Conservation (phyloP, 2,113 vertebrate species). For the Nansenia antarctica region DNA sequence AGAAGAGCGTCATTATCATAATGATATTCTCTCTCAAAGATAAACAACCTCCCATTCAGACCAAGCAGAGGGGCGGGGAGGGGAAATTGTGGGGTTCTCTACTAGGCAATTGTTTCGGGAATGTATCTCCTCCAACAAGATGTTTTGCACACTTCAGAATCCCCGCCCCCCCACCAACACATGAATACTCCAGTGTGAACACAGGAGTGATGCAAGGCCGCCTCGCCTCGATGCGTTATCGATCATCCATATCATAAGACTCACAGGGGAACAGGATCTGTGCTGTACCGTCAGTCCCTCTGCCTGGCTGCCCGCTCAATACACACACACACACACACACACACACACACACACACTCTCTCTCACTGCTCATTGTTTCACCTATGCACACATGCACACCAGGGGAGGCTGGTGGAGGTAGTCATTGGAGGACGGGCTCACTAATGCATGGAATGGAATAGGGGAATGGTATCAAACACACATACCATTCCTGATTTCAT, state of each 20-base stretch:
- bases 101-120: not conserved
- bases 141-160: not conserved
- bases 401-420: too few relatives aligned
- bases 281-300: not conserved
- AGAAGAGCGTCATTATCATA: slow-evolving; percentile 61
- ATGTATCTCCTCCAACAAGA: not conserved
- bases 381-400: slow-evolving; percentile 1
- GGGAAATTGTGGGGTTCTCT: not conserved
- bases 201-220: not conserved
- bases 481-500: too few relatives aligned
- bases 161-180: not conserved
- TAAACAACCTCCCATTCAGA: slow-evolving; percentile 26
- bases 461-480: too few relatives aligned
- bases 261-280: slow-evolving; percentile 9
- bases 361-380: too few relatives aligned
- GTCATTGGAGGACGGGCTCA: too few relatives aligned
- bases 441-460: too few relatives aligned
- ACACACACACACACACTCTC: not conserved
- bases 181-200: not conserved
- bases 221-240: slow-evolving; percentile 31
- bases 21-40: slow-evolving; percentile 37
- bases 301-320: not conserved
- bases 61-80: not conserved
- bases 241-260: slow-evolving; percentile 12
- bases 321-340: not conserved